Conservation (phyloP, 1,140 invertebrate species). For the Hetaerina americana region DNA sequence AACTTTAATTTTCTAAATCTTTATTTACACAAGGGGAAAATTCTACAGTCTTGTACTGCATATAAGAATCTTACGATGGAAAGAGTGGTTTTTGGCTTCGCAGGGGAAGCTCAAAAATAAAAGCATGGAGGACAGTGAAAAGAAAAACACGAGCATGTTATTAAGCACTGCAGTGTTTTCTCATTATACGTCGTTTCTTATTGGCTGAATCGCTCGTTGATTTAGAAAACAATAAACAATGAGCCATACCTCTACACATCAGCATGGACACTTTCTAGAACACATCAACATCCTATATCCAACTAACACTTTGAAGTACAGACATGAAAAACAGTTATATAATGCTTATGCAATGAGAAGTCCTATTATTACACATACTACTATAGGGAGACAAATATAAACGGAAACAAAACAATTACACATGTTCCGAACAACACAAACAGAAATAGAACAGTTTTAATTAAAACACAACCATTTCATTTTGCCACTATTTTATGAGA, state of each 20-base stretch:
- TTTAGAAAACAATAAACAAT: background rate
- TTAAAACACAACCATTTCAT: background rate
- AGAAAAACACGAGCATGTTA: background rate
- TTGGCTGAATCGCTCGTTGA: background rate
- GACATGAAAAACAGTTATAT: background rate
- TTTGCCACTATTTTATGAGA: background rate
- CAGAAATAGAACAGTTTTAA: background rate
- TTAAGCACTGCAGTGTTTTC: background rate
- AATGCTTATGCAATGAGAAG: background rate
- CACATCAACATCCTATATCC: background rate
- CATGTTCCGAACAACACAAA: background rate
- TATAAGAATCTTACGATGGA: background rate
- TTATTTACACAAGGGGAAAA: background rate
- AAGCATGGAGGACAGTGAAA: background rate
- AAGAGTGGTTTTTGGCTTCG: background rate
- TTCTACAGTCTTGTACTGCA: background rate
- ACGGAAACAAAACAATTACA: background rate
- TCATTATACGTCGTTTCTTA: background rate
- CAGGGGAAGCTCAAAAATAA: background rate
- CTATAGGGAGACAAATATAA: background rate
- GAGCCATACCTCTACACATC: background rate
- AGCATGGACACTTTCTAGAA: background rate
- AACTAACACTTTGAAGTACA: background rate
- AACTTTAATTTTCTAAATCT: constrained; percentile 1
- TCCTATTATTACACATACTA: background rate